Percentiles rank a stretch among this genome's conserved stretches.
Conservation (phyloP, 2,797 vertebrate species). For the Melanotaenia pygmaea region DNA sequence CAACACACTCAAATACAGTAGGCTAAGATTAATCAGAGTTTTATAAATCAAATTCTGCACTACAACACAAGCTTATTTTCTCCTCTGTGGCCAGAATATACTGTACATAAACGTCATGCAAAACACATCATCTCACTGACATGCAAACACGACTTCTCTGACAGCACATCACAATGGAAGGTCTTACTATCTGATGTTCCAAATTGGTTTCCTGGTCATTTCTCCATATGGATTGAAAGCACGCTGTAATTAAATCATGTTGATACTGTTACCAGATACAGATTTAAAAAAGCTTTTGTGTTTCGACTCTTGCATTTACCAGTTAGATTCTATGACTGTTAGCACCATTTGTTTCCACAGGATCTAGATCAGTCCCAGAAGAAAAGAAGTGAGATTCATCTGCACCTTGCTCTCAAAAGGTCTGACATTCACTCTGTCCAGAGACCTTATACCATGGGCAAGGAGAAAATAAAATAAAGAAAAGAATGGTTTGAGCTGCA, state of each 20-base stretch:
- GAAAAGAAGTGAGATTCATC: conserved; percentile 23
- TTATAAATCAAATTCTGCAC: conserved; percentile 22
- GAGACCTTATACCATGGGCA: conserved; percentile 21
- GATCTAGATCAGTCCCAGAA: conserved; percentile 11
- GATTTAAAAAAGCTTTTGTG: conserved; percentile 1
- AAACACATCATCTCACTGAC: neutral
- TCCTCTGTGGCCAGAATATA: neutral
- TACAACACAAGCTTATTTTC: conserved; percentile 1
- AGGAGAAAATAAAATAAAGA: conserved; percentile 22
- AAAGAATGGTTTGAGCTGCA: conserved; percentile 2
- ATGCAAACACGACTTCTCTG: conserved; percentile 2
- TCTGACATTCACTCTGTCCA: conserved; percentile 34
- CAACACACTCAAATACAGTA: conserved; percentile 12
- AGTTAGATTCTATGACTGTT: conserved; percentile 29
- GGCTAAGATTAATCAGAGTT: conserved; percentile 15
- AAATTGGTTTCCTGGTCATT: conserved; percentile 29
- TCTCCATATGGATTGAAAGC: conserved; percentile 12
- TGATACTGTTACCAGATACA: conserved; percentile 18
- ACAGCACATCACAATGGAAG: neutral
- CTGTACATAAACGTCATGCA: conserved; percentile 11
- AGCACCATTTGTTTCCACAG: conserved; percentile 17
- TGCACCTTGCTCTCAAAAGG: conserved; percentile 34
- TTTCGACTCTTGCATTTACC: conserved; percentile 15
- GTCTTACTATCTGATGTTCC: neutral
- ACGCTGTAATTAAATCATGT: conserved; percentile 22